Evolutionary conservation across 2,797 vertebrate species (phyloP).

Genomic region (Acipenser transmontanus): DNA sequence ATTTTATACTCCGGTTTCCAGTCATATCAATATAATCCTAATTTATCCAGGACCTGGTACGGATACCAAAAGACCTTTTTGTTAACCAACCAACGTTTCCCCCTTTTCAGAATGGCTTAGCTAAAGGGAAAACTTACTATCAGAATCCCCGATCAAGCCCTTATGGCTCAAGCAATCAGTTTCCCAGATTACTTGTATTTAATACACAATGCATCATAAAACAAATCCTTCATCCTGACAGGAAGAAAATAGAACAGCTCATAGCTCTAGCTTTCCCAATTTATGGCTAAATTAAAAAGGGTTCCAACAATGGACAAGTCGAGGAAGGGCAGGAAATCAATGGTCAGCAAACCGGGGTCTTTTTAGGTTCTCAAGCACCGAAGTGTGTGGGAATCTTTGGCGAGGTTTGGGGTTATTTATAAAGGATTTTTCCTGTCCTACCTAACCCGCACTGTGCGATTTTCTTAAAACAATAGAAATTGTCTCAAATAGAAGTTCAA

Average conservation of each 20-base stretch:
- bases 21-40: constrained; percentile 46
- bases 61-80: constrained; percentile 52
- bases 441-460: constrained; percentile 64
- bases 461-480: constrained; percentile 81
- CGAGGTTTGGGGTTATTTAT: constrained; percentile 73
- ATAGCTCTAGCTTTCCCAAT: constrained; percentile 91
- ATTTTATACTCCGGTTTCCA: constrained; percentile 12
- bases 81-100: constrained; percentile 59
- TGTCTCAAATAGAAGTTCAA: constrained; percentile 89
- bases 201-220: constrained; percentile 99
- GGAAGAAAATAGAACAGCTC: constrained; percentile 98
- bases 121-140: constrained; percentile 40
- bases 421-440: constrained; percentile 79
- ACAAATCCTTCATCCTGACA: constrained; percentile 99
- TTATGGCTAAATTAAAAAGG: constrained; percentile 97
- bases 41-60: constrained; percentile 43
- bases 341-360: constrained; percentile 72
- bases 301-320: constrained; percentile 79
- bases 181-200: constrained; percentile 98
- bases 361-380: constrained; percentile 73
- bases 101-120: constrained; percentile 47
- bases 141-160: constrained; percentile 69
- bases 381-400: constrained; percentile 73
- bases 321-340: constrained; percentile 84
- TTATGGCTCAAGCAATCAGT: constrained; percentile 77